phyloP scores from a whole-genome alignment of 1,140 invertebrate genomes.

The Calephelis virginiensis region DNA sequence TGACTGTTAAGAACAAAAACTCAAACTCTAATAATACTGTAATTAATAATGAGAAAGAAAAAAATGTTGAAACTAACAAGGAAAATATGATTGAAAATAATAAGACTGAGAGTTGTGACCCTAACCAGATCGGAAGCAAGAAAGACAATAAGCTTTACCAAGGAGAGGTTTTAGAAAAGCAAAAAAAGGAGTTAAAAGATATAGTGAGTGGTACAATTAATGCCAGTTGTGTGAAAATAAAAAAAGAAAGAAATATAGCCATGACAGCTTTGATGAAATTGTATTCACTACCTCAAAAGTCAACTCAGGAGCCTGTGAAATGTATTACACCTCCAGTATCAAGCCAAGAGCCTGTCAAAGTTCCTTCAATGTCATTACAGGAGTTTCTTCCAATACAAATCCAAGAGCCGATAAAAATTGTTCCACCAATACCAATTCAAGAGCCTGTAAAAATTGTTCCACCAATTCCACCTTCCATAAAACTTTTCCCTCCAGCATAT shows the following conservation, averaged over 20 bases:
- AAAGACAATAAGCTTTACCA: not conserved
- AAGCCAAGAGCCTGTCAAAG: no score
- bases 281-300: not conserved
- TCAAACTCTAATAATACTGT: not conserved
- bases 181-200: not conserved
- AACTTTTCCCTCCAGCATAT: slow-evolving; percentile 5
- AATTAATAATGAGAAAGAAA: not conserved
- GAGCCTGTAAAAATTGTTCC: no score
- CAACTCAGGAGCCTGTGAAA: not conserved
- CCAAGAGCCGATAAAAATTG: no score
- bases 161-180: not conserved
- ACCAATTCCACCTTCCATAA: not conserved
- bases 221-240: not conserved
- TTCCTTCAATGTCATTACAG: no score
- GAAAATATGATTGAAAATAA: slow-evolving; percentile 2
- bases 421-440: no score
- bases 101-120: not conserved
- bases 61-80: not conserved
- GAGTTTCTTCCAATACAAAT: no score
- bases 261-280: slow-evolving; percentile 1
- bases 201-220: not conserved
- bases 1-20: not conserved
- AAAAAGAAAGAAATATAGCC: not conserved
- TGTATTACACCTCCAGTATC: not conserved
- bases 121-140: not conserved